A percentile compares a stretch with the other conserved stretches of the same genome.
phyloP scores from a whole-genome alignment of 2,113 vertebrate genomes.

The Dipodomys merriami region DNA sequence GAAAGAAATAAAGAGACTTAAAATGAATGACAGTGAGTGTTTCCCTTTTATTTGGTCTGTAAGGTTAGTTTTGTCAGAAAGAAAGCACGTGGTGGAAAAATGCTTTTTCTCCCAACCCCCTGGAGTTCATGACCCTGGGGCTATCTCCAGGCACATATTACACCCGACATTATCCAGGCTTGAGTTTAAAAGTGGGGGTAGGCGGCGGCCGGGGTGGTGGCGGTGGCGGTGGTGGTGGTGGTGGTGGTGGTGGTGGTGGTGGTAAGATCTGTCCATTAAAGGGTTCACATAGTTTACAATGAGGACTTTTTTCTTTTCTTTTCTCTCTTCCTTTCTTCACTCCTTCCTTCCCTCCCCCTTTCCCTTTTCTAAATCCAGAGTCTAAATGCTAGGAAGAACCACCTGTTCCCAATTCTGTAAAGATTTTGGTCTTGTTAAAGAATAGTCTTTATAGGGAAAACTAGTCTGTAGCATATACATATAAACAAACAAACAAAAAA shows the following conservation, averaged over 20 bases:
- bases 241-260: too few relatives aligned
- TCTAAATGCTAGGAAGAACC: slow-evolving; percentile 84
- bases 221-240: too few relatives aligned
- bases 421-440: slow-evolving; percentile 88
- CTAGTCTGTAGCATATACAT: slow-evolving; percentile 85
- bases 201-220: slow-evolving; percentile 34
- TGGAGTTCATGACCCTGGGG: slow-evolving; percentile 92
- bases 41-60: slow-evolving; percentile 87
- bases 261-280: slow-evolving; percentile 90
- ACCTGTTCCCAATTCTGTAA: slow-evolving; percentile 85
- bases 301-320: slow-evolving; percentile 55
- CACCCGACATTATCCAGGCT: slow-evolving; percentile 87
- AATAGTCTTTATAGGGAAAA: slow-evolving; percentile 87
- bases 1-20: slow-evolving; percentile 69
- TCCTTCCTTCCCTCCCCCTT: slow-evolving; percentile 22
- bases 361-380: slow-evolving; percentile 82
- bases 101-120: slow-evolving; percentile 76
- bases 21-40: slow-evolving; percentile 83
- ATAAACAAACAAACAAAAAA: slow-evolving; percentile 65
- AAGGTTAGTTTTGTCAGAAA: slow-evolving; percentile 88
- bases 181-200: slow-evolving; percentile 88
- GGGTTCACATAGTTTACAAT: slow-evolving; percentile 88
- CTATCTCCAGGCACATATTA: slow-evolving; percentile 89
- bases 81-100: slow-evolving; percentile 86
- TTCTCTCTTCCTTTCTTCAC: slow-evolving; percentile 15